Evolutionary conservation across 2,797 vertebrate genomes (phyloP), one percentile per base, ranked within the genome.

Genomic region (Tokudaia muenninki): DNA sequence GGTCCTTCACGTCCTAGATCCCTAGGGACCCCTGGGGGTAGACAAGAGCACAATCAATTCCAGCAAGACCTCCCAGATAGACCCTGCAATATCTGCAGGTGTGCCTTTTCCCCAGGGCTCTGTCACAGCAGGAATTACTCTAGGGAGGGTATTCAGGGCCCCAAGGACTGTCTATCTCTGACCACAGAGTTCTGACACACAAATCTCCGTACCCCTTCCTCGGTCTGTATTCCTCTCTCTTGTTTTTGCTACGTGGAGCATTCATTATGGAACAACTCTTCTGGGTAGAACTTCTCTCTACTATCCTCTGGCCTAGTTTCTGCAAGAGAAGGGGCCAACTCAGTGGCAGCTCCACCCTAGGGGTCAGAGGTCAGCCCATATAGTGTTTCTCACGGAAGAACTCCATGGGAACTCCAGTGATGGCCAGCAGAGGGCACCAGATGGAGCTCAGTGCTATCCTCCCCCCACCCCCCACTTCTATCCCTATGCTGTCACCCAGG

Each of bases 381-480:
- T 22, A 41, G 17, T 1, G 0, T 13, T 26, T 47, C 17, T 22
- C 86, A 6, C 17, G 41, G 24, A 63, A 78, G 26, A 44, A 6
- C 6, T 34, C 44, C 10, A 4, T 11, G 21, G 29, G 16, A 22
- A 37, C 31, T 52, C 75, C 11, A 31, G 2, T 7, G 21, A 5
- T 9, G 31, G 70, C 41, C 59, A 4, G 24, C 72, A 63, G 59
- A 70, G 50, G 31, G 52, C 37, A 22, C 22, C 6, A 67, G 29
- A 10, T 47, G 17, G 57, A 31, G 10, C 1, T n/a, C 37, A 16
- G 17, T 1, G 6, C 0, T 1, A 34, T 4, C 29, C 1, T 0
- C 50, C 12, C 2, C 24, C 0, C 31, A 19, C 1, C 0, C 37
- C 10, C 5, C 44, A n/a, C 41, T 41, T 6, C n/a, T 11, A 52